Percentiles rank a stretch among this genome's conserved stretches.
Evolutionary conservation across 2,113 vertebrate species (phyloP).

Genomic region (Pagrus major): DNA sequence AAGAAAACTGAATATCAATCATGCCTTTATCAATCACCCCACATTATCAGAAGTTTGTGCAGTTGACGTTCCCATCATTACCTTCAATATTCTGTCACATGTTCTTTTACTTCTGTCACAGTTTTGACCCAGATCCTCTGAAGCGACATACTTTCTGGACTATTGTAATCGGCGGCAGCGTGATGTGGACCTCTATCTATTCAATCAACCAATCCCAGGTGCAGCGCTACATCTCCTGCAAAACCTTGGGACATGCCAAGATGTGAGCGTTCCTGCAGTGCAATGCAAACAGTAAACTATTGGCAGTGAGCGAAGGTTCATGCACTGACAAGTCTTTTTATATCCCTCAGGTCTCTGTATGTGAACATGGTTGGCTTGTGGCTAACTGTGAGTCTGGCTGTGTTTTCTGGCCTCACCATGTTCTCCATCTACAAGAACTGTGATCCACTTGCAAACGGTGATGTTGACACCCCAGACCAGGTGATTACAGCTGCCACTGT

Average conservation of each 20-base stretch:
- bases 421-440: constrained; percentile 87
- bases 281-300: not conserved
- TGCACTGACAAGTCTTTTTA: constrained; percentile 34
- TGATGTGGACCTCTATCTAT: constrained; percentile 86
- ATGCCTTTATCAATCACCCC: not conserved
- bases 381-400: constrained; percentile 82
- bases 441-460: constrained; percentile 80
- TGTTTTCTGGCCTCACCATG: constrained; percentile 85
- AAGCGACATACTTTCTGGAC: constrained; percentile 86
- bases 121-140: constrained; percentile 85
- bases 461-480: constrained; percentile 80
- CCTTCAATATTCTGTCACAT: not conserved
- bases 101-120: constrained; percentile 46
- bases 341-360: constrained; percentile 82
- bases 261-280: constrained; percentile 73
- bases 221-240: constrained; percentile 88
- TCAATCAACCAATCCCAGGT: constrained; percentile 88
- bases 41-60: not conserved
- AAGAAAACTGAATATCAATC: not conserved
- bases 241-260: constrained; percentile 83
- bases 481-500: constrained; percentile 59
- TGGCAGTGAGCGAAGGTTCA: not conserved
- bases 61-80: not conserved
- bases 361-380: constrained; percentile 86
- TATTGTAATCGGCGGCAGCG: constrained; percentile 82